Percentiles rank a stretch among this genome's conserved stretches.
phyloP scores from a whole-genome alignment of 2,888 invertebrate species.

The Hyposoter dolosus region DNA sequence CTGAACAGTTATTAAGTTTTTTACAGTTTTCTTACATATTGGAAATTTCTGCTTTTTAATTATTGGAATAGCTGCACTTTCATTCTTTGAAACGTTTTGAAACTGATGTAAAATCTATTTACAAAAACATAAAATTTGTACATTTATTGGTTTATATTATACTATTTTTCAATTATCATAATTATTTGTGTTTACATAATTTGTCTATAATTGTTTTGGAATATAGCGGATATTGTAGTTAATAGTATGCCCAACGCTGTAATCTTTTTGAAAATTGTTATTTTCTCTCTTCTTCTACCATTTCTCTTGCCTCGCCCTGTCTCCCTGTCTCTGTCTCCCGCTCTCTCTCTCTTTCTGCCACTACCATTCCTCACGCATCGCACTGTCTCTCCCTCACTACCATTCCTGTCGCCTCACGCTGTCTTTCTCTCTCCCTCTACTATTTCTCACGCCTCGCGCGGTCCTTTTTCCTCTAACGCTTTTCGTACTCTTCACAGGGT shows the following conservation, averaged over 20 bases:
- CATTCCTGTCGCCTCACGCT: background rate
- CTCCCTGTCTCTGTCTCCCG: background rate
- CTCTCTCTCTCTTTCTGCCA: background rate
- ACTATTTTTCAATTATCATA: too few relatives aligned
- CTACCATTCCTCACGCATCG: background rate
- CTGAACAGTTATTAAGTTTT: background rate
- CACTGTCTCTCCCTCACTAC: background rate
- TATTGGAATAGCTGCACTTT: background rate
- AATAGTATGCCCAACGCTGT: conserved; percentile 1
- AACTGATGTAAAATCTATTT: conserved; percentile 1
- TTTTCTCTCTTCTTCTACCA: background rate
- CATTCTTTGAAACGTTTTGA: conserved; percentile 4
- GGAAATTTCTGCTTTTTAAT: background rate
- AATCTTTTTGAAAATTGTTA: conserved; percentile 6
- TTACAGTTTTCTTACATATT: conserved; percentile 5
- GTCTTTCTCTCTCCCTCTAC: background rate
- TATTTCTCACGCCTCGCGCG: background rate
- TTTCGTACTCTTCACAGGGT: background rate
- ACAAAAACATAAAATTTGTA: background rate
- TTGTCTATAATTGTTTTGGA: background rate
- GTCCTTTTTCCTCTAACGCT: background rate
- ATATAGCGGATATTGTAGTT: background rate
- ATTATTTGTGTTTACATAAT: too few relatives aligned
- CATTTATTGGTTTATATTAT: conserved; percentile 12
- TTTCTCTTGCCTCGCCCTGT: background rate